Evolutionary conservation across 2,888 invertebrate genomes (phyloP), one percentile per base, ranked within the genome.

Genomic region (Arrhopalites spinosus): DNA sequence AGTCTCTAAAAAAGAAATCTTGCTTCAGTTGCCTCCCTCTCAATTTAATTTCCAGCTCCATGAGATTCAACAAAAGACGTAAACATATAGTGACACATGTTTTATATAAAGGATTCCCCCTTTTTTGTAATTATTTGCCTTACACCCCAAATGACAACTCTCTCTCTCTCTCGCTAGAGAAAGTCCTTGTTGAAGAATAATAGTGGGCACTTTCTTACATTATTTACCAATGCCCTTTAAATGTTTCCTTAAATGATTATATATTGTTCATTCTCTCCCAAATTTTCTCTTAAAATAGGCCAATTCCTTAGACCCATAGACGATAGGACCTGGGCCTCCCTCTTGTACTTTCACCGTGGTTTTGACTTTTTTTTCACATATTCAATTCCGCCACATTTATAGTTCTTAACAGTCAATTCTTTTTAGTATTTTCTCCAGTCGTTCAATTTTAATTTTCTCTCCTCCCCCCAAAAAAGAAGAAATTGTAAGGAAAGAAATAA

Each of bases 381-480:
- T 15, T n/a, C 50, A 50, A 50, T 50, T n/a, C 2, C n/a, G 2
- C n/a, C 50, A n/a, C n/a, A 8, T 50, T 50, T 50, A 50, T n/a
- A 15, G n/a, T 5, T 50, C 50, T 50, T 50, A 50, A 50, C 50
- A 50, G 50, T 50, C 50, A 15, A 50, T 50, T 50, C n/a, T 17
- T 15, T 50, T 15, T 50, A 2, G 3, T 50, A 5, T 50, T 2
- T 50, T 50, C 15, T 3, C n/a, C 50, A 50, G 50, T 50, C 50
- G 15, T 50, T 50, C 50, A 50, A 50, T 50, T 50, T 50, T 50
- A 50, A 50, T 50, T 50, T 50, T 50, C 17, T 50, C 36, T 36
- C 36, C 36, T 36, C 11, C 5, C 36, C 36, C 36, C 36, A 3
- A 36, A 36, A 36, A 11, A 36, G 5, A 36, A 11, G 36, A 11